Evolutionary conservation across 2,888 invertebrate genomes (phyloP).

Genomic region (Erebia ligea): DNA sequence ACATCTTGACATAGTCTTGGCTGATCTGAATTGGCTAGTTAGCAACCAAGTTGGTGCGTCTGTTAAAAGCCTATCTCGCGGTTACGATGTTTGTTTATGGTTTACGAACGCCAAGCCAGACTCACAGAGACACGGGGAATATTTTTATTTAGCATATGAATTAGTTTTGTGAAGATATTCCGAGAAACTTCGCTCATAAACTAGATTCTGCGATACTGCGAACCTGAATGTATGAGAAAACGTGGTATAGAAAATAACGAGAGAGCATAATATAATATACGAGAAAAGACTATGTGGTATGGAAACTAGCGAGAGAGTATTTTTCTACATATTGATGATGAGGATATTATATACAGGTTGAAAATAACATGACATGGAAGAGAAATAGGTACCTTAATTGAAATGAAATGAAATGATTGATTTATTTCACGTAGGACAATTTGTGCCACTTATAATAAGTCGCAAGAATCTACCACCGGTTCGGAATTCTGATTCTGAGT

Average conservation of each 20-base stretch:
- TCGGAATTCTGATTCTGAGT: too few relatives aligned
- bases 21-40: too few relatives aligned
- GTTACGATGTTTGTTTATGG: conserved; percentile 38
- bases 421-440: too few relatives aligned
- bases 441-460: too few relatives aligned
- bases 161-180: conserved; percentile 31
- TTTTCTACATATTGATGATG: neutral
- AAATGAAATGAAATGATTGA: too few relatives aligned
- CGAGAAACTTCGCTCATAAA: conserved; percentile 27
- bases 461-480: too few relatives aligned
- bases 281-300: neutral
- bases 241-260: conserved; percentile 10
- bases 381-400: too few relatives aligned
- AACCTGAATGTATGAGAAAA: neutral
- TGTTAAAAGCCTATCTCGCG: conserved; percentile 24
- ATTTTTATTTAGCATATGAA: conserved; percentile 36
- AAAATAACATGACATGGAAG: too few relatives aligned
- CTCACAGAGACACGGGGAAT: conserved; percentile 26
- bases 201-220: conserved; percentile 16
- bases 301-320: conserved; percentile 9
- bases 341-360: too few relatives aligned
- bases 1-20: too few relatives aligned
- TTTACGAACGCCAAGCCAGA: conserved; percentile 33
- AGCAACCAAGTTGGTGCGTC: conserved; percentile 1
- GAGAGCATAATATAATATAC: neutral